A percentile compares a stretch with the other conserved stretches of the same genome.
Evolutionary conservation across 1,140 invertebrate species (phyloP).

Genomic region (Coelopa frigida): DNA sequence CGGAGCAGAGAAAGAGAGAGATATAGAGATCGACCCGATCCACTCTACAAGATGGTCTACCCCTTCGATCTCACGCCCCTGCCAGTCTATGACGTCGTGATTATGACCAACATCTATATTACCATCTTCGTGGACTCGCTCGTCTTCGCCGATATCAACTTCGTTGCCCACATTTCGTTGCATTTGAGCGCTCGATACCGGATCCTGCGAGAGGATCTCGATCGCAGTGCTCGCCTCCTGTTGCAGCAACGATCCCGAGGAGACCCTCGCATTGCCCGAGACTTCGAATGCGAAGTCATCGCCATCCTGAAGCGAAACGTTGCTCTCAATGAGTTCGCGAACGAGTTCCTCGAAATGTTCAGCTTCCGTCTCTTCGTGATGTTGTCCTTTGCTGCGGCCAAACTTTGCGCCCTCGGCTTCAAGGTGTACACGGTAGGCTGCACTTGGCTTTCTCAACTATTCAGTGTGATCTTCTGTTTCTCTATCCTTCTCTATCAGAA

Average conservation of each 20-base stretch:
- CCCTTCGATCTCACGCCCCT: constrained; percentile 19
- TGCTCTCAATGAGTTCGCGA: constrained; percentile 21
- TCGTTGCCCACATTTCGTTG: constrained; percentile 25
- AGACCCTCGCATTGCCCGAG: constrained; percentile 15
- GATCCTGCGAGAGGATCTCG: constrained; percentile 21
- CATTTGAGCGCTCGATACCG: constrained; percentile 30
- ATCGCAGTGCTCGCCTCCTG: background rate
- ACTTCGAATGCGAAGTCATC: constrained; percentile 17
- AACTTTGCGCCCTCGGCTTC: no score
- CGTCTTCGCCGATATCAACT: constrained; percentile 26
- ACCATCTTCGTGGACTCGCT: constrained; percentile 24
- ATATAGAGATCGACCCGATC: constrained; percentile 15
- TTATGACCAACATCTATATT: constrained; percentile 27
- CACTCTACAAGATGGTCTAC: constrained; percentile 28
- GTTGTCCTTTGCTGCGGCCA: constrained; percentile 26
- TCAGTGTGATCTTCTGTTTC: no score
- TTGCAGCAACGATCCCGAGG: constrained; percentile 12
- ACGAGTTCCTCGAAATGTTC: constrained; percentile 25
- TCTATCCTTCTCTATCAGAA: no score
- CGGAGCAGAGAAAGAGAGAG: no score
- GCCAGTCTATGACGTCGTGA: constrained; percentile 20
- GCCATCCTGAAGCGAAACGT: constrained; percentile 22
- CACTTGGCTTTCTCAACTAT: no score
- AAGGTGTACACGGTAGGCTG: no score
- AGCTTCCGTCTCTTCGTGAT: constrained; percentile 28